Conservation (phyloP, 2,888 invertebrate species). For the Drosophila subquinaria region DNA sequence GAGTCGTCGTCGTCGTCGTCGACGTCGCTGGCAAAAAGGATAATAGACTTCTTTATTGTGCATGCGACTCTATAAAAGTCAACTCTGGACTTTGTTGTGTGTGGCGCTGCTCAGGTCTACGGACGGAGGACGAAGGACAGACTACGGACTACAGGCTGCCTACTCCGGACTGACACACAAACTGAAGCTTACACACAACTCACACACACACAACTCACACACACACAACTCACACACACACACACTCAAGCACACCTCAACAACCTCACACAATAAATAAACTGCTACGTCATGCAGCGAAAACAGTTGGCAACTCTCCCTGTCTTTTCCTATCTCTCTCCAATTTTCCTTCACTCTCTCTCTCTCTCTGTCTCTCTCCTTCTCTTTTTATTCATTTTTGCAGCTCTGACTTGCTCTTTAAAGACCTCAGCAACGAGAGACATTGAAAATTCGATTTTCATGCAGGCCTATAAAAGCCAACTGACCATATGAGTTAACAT, state of each 20-base stretch:
- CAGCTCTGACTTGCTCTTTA: conserved; percentile 24
- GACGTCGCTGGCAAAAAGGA: conserved; percentile 76
- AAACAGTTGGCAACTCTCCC: conserved; percentile 55
- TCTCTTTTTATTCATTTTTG: background rate
- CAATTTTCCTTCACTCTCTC: background rate
- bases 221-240: conserved; percentile 38
- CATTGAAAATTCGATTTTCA: conserved; percentile 62
- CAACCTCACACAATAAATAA: conserved; percentile 76
- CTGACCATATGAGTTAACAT: conserved; percentile 34
- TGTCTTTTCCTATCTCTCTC: background rate
- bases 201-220: conserved; percentile 63
- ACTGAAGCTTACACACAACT: conserved; percentile 57
- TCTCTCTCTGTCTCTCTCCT: background rate
- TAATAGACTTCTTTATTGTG: conserved; percentile 85
- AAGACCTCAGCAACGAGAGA: conserved; percentile 25
- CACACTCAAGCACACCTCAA: conserved; percentile 53
- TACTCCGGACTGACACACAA: conserved; percentile 52
- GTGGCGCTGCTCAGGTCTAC: conserved; percentile 51
- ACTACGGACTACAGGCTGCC: conserved; percentile 12
- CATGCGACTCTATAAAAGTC: conserved; percentile 85
- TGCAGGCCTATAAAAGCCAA: conserved; percentile 51
- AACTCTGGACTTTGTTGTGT: conserved; percentile 82
- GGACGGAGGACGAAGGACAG: conserved; percentile 12
- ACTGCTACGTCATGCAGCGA: conserved; percentile 74
- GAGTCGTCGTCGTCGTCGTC: conserved; percentile 23